Conservation (phyloP, 2,888 invertebrate species). For the Rotaria magnacalcarata region DNA sequence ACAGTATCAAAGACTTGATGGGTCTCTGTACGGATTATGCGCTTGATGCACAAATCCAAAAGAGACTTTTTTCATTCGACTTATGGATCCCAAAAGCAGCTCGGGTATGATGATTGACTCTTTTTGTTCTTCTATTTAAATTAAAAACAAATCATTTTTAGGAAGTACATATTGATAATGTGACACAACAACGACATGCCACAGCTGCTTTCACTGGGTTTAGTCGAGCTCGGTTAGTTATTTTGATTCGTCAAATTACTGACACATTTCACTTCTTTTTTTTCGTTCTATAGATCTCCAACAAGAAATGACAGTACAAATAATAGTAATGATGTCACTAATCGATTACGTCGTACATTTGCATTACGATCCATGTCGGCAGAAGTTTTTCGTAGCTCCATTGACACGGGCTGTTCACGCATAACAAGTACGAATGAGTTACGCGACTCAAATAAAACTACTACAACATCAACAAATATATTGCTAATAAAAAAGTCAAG, state of each 20-base stretch:
- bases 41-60: slow-evolving; percentile 11
- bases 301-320: background rate
- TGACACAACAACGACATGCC: background rate
- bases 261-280: background rate
- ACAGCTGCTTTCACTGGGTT: background rate
- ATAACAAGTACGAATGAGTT: background rate
- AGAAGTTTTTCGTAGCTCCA: background rate
- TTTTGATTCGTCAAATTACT: background rate
- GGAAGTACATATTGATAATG: slow-evolving; percentile 25
- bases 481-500: background rate
- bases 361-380: background rate
- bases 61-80: background rate
- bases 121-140: background rate
- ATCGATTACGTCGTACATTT: slow-evolving; percentile 9
- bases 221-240: background rate
- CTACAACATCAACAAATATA: background rate
- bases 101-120: background rate
- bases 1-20: slow-evolving; percentile 26
- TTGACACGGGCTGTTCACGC: background rate
- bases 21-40: slow-evolving; percentile 9
- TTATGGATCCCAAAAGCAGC: slow-evolving; percentile 25
- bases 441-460: background rate
- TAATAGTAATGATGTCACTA: background rate
- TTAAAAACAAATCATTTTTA: background rate
- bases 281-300: background rate